Percentiles rank a stretch among this genome's conserved stretches.
Evolutionary conservation across 1,140 invertebrate species (phyloP).

Genomic region (Laodelphax striatellus): DNA sequence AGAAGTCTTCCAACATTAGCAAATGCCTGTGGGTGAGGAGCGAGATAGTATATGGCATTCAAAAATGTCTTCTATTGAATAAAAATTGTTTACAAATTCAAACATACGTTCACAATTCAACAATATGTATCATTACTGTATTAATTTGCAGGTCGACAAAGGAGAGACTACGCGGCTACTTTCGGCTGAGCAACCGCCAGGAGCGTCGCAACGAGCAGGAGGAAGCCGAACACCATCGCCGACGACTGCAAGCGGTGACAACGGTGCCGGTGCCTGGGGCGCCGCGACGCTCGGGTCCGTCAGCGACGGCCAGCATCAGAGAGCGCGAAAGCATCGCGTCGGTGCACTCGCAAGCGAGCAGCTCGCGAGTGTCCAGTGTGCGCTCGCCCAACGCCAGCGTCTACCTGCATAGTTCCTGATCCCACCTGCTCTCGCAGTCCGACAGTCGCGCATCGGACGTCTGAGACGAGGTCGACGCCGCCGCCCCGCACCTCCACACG

Average conservation of each 20-base stretch:
- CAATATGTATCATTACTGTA: too few species aligned
- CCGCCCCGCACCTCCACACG: not conserved
- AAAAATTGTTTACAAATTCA: too few species aligned
- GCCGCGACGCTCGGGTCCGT: not conserved
- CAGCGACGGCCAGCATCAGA: too few species aligned
- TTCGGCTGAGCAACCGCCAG: slow-evolving; percentile 38
- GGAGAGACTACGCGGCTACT: slow-evolving; percentile 47
- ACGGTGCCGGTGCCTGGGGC: not conserved
- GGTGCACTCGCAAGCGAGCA: not conserved
- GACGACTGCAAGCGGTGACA: not conserved
- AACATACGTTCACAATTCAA: too few species aligned
- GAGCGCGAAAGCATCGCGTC: too few species aligned
- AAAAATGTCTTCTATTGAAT: too few species aligned
- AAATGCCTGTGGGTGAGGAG: too few species aligned
- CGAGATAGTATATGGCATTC: too few species aligned
- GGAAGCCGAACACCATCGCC: not conserved
- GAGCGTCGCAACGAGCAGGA: slow-evolving; percentile 18
- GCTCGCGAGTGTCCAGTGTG: not conserved
- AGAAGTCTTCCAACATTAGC: too few species aligned
- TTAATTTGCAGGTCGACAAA: slow-evolving; percentile 38
- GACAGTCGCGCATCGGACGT: not conserved
- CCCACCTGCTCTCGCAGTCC: not conserved
- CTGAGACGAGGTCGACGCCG: not conserved
- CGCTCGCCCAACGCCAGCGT: not conserved
- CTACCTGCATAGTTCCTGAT: not conserved